Base-by-base conservation (phyloP, 1,140 invertebrate species). In the Psix sp. region DNA sequence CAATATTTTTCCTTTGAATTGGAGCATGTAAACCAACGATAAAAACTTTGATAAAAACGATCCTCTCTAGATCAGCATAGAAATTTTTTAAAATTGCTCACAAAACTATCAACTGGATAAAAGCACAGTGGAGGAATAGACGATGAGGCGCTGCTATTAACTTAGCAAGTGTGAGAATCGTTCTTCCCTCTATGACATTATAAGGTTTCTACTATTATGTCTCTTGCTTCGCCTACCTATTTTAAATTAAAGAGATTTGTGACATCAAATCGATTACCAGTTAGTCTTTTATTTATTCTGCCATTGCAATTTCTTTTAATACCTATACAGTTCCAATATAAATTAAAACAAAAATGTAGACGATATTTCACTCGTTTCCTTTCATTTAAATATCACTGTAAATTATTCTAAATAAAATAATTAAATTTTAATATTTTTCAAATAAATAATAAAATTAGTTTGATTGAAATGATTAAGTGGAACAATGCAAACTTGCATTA, bases 141-240 rank as follows among this genome's bases (percentile, higher is more conserved):
- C 13, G 13, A 35, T n/a, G n/a, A 24, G 3, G 21, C 21, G 15
- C 35, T 17, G 35, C 15, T 17, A 38, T 14, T 38, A 38, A 13
- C 35, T 5, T 38, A 3, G 15, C 15, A 17, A 16, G 11, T 13
- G 9, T 38, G 11, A 16, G 35, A 24, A 17, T 43, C 13, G 18
- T 43, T 43, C 14, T 24, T 16, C 10, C n/a, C 7, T 43, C 6
- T 9, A 11, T 24, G 20, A 26, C 20, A 43, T n/a, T 13, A 9
- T 35, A 35, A 35, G 33, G 33, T 20, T 43, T 43, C 20, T 43
- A 11, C 3, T 20, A 43, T 43, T 43, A 40, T 40, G 10, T 40
- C 20, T 17, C 18, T 20, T 40, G 38, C 38, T 40, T 40, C 38
- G 4, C 38, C 11, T 24, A 13, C 14, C 18, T 43, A 26, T 14